Evolutionary conservation across 2,888 invertebrate genomes (phyloP), one percentile per base, ranked within the genome.

Genomic region (Muscina levida): DNA sequence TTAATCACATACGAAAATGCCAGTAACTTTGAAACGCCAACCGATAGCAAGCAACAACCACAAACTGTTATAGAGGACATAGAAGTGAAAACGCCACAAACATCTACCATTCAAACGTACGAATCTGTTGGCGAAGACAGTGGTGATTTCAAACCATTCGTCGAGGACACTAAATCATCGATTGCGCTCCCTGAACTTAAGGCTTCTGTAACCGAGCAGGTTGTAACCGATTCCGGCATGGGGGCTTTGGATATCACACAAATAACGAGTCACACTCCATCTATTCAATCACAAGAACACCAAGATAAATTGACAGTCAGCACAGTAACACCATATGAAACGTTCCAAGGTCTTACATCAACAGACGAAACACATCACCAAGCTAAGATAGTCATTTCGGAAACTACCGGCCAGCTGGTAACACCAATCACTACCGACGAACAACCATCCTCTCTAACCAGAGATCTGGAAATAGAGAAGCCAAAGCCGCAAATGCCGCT

Each of bases 181-280:
- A 2, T 82, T 44, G 74, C 82, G 6, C 53, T 74, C 2, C 68
- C 83, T 1, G 85, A 87, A 56, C 72, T 85, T 1, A 87, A 85
- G 31, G 86, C 87, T 59, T 85, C 85, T 37, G 77, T 86, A 59
- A 85, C 87, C 62, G 85, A 86, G 75, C 87, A 88, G 84, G 75
- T 87, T 44, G 39, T 82, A 24, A 74, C 82, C 2, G 72, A 83
- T 67, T 81, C 86, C n/a, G 48, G 83, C 31, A 46, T 86, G 26
- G 83, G 80, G 4, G 72, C 74, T 17, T 37, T 88, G 1, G 19
- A 44, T 22, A 57, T 10, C 15, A 42, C 19, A 6, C 46, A 72
- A 70, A 59, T 6, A 37, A n/a, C 51, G 10, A 44, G 72, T 17
- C 44, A 72, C n/a, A 72, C 72, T 46, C 42, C 59, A 51, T 72